Evolutionary conservation across 2,797 vertebrate genomes (phyloP).

Genomic region (Philypnodon macrostomus): DNA sequence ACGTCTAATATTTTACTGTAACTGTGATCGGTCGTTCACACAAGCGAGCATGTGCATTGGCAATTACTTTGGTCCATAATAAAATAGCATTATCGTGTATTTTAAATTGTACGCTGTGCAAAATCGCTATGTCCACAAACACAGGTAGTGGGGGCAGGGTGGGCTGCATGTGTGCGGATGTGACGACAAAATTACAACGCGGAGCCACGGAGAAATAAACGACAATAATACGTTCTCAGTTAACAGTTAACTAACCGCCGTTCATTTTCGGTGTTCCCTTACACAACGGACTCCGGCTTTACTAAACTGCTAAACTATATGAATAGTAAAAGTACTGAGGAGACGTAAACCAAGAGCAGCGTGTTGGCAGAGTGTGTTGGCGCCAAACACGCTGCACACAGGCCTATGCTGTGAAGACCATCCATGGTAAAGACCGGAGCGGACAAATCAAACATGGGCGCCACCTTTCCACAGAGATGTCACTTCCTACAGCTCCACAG

Average conservation of each 20-base stretch:
- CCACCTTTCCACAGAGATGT: conserved; percentile 60
- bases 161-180: conserved; percentile 2
- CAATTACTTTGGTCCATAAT: too few species aligned
- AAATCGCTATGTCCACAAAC: background rate
- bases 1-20: too few species aligned
- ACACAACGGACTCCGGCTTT: background rate
- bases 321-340: too few species aligned
- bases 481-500: conserved; percentile 67
- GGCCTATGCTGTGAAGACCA: conserved; percentile 20
- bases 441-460: conserved; percentile 72
- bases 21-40: too few species aligned
- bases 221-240: background rate
- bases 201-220: conserved; percentile 12
- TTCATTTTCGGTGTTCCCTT: background rate
- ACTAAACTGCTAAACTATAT: too few species aligned
- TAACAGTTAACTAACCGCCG: background rate
- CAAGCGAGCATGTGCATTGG: too few species aligned
- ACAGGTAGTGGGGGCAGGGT: conserved; percentile 5
- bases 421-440: too few species aligned
- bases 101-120: background rate
- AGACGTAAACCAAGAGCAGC: background rate
- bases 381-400: conserved; percentile 7
- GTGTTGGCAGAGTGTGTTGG: conserved; percentile 6
- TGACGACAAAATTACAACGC: conserved; percentile 16
- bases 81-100: too few species aligned